Percentiles rank a stretch among this genome's conserved stretches.
phyloP scores from a whole-genome alignment of 2,113 vertebrate genomes.

The Tyrannus savana region DNA sequence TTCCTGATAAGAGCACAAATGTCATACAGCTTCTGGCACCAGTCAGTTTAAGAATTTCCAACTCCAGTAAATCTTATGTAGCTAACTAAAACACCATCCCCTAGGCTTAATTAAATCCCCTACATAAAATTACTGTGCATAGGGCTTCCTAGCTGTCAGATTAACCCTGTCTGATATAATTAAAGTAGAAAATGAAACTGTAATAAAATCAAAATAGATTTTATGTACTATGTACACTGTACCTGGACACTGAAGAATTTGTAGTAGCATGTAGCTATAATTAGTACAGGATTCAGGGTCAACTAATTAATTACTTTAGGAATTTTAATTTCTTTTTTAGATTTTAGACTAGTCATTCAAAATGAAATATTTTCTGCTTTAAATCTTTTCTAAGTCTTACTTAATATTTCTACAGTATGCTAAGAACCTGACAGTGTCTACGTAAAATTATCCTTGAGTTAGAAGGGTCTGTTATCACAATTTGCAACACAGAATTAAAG shows the following conservation, averaged over 20 bases:
- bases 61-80: not conserved
- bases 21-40: not conserved
- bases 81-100: not conserved
- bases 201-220: slow-evolving; percentile 30
- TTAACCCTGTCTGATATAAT: slow-evolving; percentile 21
- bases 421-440: slow-evolving; percentile 1
- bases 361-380: slow-evolving; percentile 5
- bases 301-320: not conserved
- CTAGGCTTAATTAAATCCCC: slow-evolving; percentile 33
- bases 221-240: not conserved
- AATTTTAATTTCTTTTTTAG: not conserved
- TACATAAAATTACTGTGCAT: not conserved
- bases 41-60: not conserved
- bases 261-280: not conserved
- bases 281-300: not conserved
- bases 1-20: not conserved
- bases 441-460: not conserved
- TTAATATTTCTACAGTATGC: not conserved
- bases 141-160: slow-evolving; percentile 24
- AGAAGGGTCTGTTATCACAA: slow-evolving; percentile 7
- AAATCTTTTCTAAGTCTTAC: slow-evolving; percentile 19
- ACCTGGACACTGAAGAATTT: not conserved
- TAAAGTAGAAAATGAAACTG: slow-evolving; percentile 23
- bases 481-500: slow-evolving; percentile 26
- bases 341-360: not conserved